Conservation (phyloP, 2,797 vertebrate genomes). For the Smutsia gigantea region DNA sequence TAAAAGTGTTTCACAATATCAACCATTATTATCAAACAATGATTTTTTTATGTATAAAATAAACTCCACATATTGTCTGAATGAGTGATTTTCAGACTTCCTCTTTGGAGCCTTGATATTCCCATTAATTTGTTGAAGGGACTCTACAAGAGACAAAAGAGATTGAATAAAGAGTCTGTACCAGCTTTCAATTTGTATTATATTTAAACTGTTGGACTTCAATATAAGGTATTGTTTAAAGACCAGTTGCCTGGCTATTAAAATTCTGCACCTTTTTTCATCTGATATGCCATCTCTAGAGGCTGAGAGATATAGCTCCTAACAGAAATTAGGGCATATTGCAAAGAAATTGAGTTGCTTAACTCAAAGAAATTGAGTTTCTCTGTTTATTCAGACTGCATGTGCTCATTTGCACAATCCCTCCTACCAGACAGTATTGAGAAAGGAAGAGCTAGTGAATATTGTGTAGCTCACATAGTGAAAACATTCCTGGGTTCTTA, state of each 20-base stretch:
- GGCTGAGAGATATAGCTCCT: background rate
- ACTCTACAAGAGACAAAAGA: background rate
- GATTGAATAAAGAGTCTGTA: background rate
- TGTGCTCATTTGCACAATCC: background rate
- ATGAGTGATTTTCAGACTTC: background rate
- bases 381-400: background rate
- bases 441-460: background rate
- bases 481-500: background rate
- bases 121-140: background rate
- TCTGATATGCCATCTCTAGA: background rate
- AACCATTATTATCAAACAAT: background rate
- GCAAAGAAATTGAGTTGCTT: background rate
- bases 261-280: background rate
- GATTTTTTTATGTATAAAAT: background rate
- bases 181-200: conserved; percentile 14
- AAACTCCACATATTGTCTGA: background rate
- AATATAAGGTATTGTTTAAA: conserved; percentile 18
- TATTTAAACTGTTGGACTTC: background rate
- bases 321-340: background rate
- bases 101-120: background rate
- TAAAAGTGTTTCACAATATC: conserved; percentile 38
- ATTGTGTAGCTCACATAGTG: too few relatives aligned
- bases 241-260: background rate
- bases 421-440: background rate
- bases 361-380: background rate